Percentiles rank a stretch among this genome's conserved stretches.
Evolutionary conservation across 2,888 invertebrate species (phyloP).

Genomic region (Nephrotoma appendiculata): DNA sequence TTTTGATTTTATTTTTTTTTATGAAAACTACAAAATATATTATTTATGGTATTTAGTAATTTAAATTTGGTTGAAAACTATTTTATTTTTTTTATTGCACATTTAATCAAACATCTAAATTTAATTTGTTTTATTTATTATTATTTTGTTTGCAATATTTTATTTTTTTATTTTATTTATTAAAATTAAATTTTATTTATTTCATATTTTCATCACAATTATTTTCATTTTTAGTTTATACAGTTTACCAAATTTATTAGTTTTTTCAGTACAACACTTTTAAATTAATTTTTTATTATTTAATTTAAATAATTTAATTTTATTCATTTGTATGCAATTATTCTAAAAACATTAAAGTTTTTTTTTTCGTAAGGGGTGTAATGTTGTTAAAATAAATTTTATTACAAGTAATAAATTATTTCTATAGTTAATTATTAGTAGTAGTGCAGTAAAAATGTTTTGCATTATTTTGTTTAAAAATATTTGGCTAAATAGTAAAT

Average conservation of each 20-base stretch:
- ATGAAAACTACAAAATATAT: not conserved
- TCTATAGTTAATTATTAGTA: not conserved
- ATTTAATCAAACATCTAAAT: not conserved
- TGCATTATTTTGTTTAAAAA: not conserved
- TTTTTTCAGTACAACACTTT: not conserved
- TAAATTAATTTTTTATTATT: not conserved
- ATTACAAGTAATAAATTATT: not conserved
- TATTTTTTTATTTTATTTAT: not conserved
- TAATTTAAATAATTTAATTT: not conserved
- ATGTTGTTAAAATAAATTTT: not conserved
- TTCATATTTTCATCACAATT: not conserved
- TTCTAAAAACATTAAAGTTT: not conserved
- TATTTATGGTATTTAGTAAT: not conserved
- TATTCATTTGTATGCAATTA: not conserved
- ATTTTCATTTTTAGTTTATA: not conserved
- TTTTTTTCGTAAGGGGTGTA: not conserved
- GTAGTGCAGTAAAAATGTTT: not conserved
- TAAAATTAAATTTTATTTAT: not conserved
- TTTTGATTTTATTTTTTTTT: not conserved
- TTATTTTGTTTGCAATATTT: not conserved
- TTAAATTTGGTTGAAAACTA: not conserved
- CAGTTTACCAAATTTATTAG: not conserved
- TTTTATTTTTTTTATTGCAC: not conserved
- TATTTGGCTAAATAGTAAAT: not conserved
- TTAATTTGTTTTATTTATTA: not conserved